Percentiles rank a stretch among this genome's conserved stretches.
Conservation (phyloP, 2,113 vertebrate species). For the Catharus fuscescens region DNA sequence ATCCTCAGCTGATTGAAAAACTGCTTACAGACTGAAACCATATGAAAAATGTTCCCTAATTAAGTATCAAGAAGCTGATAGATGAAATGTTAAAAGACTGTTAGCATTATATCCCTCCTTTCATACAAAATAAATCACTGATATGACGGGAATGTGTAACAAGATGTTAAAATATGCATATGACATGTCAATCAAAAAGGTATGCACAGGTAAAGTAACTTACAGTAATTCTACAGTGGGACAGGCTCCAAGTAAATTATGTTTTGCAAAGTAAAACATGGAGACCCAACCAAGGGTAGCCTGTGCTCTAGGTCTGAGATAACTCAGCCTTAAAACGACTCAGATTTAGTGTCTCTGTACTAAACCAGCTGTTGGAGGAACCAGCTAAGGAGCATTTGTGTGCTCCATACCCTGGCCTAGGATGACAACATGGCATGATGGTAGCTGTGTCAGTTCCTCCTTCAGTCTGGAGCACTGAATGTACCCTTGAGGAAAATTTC, state of each 20-base stretch:
- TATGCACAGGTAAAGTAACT: neutral
- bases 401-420: neutral
- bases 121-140: neutral
- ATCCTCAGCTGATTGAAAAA: neutral
- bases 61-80: neutral
- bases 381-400: neutral
- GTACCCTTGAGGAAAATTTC: neutral
- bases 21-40: neutral
- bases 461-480: neutral
- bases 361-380: neutral
- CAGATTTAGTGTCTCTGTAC: neutral
- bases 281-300: neutral
- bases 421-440: accelerated
- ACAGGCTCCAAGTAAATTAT: neutral
- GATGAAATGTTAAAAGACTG: neutral
- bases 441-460: neutral
- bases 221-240: neutral
- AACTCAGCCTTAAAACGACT: neutral
- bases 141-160: neutral
- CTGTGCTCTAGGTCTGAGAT: neutral
- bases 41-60: neutral
- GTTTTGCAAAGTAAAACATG: neutral
- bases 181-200: neutral
- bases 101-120: neutral
- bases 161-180: neutral